A percentile compares a stretch with the other conserved stretches of the same genome.
Evolutionary conservation across 2,888 invertebrate genomes (phyloP).

Genomic region (Parnassius mnemosyne): DNA sequence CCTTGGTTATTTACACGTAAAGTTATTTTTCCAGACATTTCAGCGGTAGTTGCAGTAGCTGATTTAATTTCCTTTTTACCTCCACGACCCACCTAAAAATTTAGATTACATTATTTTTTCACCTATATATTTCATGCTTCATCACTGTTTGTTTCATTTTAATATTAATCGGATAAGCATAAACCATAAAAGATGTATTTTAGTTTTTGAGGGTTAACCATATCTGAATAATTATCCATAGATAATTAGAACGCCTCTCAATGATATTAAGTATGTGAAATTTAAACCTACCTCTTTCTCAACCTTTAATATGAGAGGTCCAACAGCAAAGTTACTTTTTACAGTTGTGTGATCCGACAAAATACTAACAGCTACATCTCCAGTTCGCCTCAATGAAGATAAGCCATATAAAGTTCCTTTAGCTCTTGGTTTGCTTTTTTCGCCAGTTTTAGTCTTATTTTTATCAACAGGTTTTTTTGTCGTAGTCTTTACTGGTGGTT

Average conservation of each 20-base stretch:
- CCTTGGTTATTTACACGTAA: slow-evolving; percentile 89
- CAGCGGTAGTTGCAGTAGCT: slow-evolving; percentile 92
- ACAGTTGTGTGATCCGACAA: slow-evolving; percentile 90
- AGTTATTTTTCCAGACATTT: slow-evolving; percentile 90
- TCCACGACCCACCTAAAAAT: slow-evolving; percentile 85
- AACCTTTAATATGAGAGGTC: slow-evolving; percentile 88
- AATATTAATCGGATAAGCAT: too few relatives aligned
- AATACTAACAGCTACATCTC: slow-evolving; percentile 90
- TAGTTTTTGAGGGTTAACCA: too few relatives aligned
- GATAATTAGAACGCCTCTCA: too few relatives aligned
- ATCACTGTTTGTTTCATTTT: not conserved
- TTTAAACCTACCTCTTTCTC: slow-evolving; percentile 83
- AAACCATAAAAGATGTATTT: not conserved
- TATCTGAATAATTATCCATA: too few relatives aligned
- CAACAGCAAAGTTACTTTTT: slow-evolving; percentile 89
- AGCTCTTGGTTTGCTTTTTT: slow-evolving; percentile 82
- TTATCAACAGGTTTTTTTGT: slow-evolving; percentile 58
- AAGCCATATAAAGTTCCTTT: slow-evolving; percentile 90
- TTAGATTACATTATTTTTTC: slow-evolving; percentile 21
- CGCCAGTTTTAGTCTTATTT: slow-evolving; percentile 63
- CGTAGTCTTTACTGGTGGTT: slow-evolving; percentile 61
- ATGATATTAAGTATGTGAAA: not conserved
- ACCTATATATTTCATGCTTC: slow-evolving; percentile 1
- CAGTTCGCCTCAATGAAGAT: slow-evolving; percentile 88
- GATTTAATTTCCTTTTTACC: slow-evolving; percentile 90